A percentile compares a stretch with the other conserved stretches of the same genome.
Evolutionary conservation across 23 tunicate genomes (phyloP).

Genomic region (Corella eumyota): DNA sequence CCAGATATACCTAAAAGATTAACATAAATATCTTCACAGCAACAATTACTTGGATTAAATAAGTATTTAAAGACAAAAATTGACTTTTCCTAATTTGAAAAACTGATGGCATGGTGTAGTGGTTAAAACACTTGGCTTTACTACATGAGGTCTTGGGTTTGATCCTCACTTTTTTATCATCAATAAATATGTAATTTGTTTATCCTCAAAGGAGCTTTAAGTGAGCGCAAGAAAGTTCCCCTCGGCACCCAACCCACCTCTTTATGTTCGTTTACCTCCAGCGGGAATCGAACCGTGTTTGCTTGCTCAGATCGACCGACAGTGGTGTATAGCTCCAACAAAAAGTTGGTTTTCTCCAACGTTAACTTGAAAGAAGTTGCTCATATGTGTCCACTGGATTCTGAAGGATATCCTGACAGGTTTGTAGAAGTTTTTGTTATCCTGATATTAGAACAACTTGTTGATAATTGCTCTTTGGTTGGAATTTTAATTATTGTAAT

Average conservation of each 20-base stretch:
- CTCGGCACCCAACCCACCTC: constrained; percentile 90
- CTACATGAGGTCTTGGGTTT: no score
- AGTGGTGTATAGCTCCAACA: constrained; percentile 92
- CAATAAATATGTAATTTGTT: no score
- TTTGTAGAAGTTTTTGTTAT: neutral
- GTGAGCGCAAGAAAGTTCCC: constrained; percentile 81
- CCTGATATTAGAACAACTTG: neutral
- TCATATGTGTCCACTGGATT: constrained; percentile 98
- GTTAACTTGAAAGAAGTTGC: constrained; percentile 91
- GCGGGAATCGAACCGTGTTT: constrained; percentile 65
- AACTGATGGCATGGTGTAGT: no score
- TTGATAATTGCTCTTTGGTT: neutral
- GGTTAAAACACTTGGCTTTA: no score
- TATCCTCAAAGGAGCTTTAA: constrained; percentile 30
- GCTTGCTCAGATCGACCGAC: constrained; percentile 98
- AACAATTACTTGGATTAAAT: no score
- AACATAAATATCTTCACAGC: no score
- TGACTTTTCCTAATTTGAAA: no score
- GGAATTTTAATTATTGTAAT: no score
- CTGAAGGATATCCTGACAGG: constrained; percentile 96
- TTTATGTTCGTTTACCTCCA: constrained; percentile 60
- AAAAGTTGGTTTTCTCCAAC: constrained; percentile 84
- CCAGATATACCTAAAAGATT: no score
- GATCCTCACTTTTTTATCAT: no score
- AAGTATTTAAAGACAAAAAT: no score